Evolutionary conservation across 2,113 vertebrate species (phyloP).

Genomic region (Nibea albiflora): DNA sequence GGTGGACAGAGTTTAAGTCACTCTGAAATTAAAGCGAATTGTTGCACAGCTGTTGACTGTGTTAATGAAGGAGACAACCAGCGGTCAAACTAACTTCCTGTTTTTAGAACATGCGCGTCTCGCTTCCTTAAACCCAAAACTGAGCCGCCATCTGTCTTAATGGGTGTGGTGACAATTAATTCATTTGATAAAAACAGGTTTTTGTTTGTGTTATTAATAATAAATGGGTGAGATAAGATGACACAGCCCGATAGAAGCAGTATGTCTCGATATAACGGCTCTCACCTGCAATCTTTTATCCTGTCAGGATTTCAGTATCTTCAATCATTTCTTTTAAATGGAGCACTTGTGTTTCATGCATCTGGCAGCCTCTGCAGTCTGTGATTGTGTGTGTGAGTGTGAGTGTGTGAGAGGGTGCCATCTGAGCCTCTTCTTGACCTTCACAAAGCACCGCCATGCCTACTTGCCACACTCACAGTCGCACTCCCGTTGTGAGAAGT

Average conservation of each 20-base stretch:
- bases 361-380: constrained; percentile 17
- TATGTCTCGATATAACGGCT: neutral
- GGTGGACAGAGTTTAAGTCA: no score
- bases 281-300: neutral
- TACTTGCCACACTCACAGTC: constrained; percentile 1
- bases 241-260: neutral
- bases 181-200: neutral
- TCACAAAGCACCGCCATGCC: constrained; percentile 23
- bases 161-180: neutral
- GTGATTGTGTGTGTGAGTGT: constrained; percentile 1
- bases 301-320: neutral
- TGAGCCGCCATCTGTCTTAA: neutral
- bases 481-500: constrained; percentile 7
- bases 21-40: no score
- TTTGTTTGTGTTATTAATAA: neutral
- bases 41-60: no score
- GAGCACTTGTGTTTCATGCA: neutral
- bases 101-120: no score
- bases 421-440: constrained; percentile 46
- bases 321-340: neutral
- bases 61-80: no score
- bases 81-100: no score
- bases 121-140: neutral
- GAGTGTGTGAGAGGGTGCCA: constrained; percentile 22
- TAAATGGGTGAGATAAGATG: neutral